Percentiles rank a stretch among this genome's conserved stretches.
Evolutionary conservation across 2,797 vertebrate genomes (phyloP).

Genomic region (Synanceia verrucosa): DNA sequence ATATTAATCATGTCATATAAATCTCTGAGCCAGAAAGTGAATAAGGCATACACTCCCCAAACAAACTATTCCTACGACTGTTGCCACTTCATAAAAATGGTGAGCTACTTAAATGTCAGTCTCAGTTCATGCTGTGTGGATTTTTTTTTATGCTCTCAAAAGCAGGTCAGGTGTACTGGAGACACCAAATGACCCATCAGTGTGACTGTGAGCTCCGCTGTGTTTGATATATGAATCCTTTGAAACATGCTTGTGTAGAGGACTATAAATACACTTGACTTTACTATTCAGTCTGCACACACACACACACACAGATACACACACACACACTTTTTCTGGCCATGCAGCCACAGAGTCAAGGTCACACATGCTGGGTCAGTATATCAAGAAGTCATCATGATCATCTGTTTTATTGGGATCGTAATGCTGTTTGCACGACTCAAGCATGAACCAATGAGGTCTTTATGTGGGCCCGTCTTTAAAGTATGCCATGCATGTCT

Average conservation of each 20-base stretch:
- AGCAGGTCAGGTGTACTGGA: conserved; percentile 19
- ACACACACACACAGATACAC: conserved; percentile 16
- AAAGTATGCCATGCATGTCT: conserved; percentile 39
- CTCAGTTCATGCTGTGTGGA: not conserved
- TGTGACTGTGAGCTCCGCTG: conserved; percentile 16
- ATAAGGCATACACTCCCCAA: not conserved
- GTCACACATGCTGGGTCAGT: conserved; percentile 25
- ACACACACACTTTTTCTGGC: conserved; percentile 6
- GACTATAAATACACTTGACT: conserved; percentile 59
- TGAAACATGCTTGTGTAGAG: conserved; percentile 40
- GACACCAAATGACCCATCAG: conserved; percentile 22
- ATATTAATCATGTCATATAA: not conserved
- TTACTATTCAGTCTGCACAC: conserved; percentile 32
- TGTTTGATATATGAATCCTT: conserved; percentile 62
- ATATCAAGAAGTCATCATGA: conserved; percentile 43
- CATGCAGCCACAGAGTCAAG: conserved; percentile 33
- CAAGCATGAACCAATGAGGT: not conserved
- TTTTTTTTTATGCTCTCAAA: not conserved
- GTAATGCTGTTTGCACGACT: conserved; percentile 15
- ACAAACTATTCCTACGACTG: not conserved
- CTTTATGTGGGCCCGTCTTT: conserved; percentile 12
- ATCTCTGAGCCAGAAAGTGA: not conserved
- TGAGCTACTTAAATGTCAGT: not conserved
- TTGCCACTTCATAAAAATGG: not conserved
- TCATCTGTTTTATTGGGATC: conserved; percentile 47